Evolutionary conservation across 2,113 vertebrate species (phyloP).

Genomic region (Gila orcuttii): DNA sequence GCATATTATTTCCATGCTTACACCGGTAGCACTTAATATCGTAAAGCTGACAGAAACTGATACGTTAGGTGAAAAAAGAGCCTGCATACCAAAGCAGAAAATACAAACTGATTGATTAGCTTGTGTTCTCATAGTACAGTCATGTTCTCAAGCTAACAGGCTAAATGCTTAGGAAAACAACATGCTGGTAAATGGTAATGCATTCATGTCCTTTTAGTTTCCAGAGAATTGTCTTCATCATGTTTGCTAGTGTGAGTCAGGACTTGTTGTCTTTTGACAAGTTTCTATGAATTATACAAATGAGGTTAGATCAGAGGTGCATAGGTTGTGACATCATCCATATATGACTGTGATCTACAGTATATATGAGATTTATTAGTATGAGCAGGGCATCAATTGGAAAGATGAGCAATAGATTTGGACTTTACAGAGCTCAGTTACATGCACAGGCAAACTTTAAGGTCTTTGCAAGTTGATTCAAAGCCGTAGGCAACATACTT

Average conservation of each 20-base stretch:
- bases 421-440: neutral
- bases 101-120: neutral
- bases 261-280: neutral
- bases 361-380: neutral
- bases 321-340: neutral
- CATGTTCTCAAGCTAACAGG: neutral
- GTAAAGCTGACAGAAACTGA: neutral
- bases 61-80: neutral
- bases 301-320: neutral
- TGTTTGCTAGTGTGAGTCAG: neutral
- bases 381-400: neutral
- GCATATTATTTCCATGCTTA: conserved; percentile 1
- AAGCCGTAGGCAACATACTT: neutral
- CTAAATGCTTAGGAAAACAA: neutral
- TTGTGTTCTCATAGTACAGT: neutral
- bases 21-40: neutral
- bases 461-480: neutral
- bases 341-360: neutral
- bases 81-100: neutral
- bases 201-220: neutral
- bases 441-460: neutral
- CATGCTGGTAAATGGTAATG: neutral
- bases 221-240: neutral
- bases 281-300: neutral
- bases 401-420: neutral